These are phyloP conservation scores for Ivindomyrus marchei DNA, from an alignment of 2,113 vertebrate species.

Conservation along the genomic window DNA sequence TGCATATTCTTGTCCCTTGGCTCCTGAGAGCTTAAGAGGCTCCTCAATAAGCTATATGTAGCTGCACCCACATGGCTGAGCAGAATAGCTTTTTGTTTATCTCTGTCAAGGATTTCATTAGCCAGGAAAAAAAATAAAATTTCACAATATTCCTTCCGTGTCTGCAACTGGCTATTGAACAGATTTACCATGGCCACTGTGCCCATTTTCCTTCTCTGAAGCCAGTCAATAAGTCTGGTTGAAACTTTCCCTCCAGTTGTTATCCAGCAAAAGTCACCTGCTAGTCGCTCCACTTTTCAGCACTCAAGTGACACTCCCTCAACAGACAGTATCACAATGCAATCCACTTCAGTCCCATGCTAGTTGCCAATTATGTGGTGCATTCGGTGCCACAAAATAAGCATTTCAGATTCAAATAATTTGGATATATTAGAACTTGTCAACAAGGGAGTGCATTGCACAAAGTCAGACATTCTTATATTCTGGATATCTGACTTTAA, in stretches of 20 bases:
- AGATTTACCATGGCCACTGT: constrained; percentile 3
- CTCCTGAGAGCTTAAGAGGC: constrained; percentile 12
- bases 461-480: background rate
- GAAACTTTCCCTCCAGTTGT: background rate
- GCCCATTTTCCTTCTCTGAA: background rate
- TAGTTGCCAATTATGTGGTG: background rate
- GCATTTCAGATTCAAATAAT: background rate
- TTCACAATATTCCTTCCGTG: constrained; percentile 24
- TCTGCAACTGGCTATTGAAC: constrained; percentile 22
- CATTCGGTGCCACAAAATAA: background rate
- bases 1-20: constrained; percentile 5
- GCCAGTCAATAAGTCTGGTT: background rate
- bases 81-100: constrained; percentile 19
- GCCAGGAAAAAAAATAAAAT: constrained; percentile 19
- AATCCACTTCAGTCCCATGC: background rate
- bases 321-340: background rate
- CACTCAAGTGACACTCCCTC: background rate
- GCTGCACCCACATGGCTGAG: background rate
- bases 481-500: background rate
- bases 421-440: background rate
- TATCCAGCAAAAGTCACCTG: background rate
- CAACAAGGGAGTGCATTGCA: background rate
- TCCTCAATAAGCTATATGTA: constrained; percentile 23
- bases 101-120: constrained; percentile 10
- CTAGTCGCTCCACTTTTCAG: background rate